Base-by-base conservation (phyloP, 2,888 invertebrate species). In the Dromius quadrimaculatus region DNA sequence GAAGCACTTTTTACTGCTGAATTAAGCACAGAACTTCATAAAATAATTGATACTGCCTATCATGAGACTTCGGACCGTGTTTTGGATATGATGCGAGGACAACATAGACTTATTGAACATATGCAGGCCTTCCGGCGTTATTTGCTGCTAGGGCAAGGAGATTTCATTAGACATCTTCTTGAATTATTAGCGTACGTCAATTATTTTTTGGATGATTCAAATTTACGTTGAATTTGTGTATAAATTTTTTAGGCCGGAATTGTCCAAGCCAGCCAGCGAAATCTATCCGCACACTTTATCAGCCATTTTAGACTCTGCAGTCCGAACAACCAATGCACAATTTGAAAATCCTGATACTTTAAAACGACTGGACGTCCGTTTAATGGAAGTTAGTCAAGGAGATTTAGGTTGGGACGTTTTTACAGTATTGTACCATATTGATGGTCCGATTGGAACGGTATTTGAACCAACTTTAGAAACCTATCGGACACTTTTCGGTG, bases 101-200 rank as follows among this genome's bases (percentile, higher is more conserved):
- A 94, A 76, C 97, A 95, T 84, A 92, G 94, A 78, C 87, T 98
- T 73, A 86, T 95, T 77, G 93, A 95, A 81, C 97, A 98, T 84
- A 86, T 98, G 62, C 91, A 94, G 78, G 96, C 96, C 17, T 90
- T 97, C 83, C 87, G 96, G 73, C 88, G 93, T 71, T 98, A 97
- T 83, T 84, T 98, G 77, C 85, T 98, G 65, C 87, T 98, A 9
- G 96, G 96, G 9, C 97, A 98, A 85, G 98, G 98, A 0, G 97
- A 98, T 84, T 97, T 98, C 82, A 95, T 97, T 76, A 90, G 94
- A 78, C 93, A 96, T 79, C 88, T 98, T 64, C 92, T 98, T 89
- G 94, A 96, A 77, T 85, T 97, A 72, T 83, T 98, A 73, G 93
- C 93, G 95, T 95, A 83, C 85, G 90, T 86, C 43, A 13, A 1